These are phyloP conservation scores for Dysdera silvatica DNA, from an alignment of 1,140 invertebrate species.

Conservation along the genomic window DNA sequence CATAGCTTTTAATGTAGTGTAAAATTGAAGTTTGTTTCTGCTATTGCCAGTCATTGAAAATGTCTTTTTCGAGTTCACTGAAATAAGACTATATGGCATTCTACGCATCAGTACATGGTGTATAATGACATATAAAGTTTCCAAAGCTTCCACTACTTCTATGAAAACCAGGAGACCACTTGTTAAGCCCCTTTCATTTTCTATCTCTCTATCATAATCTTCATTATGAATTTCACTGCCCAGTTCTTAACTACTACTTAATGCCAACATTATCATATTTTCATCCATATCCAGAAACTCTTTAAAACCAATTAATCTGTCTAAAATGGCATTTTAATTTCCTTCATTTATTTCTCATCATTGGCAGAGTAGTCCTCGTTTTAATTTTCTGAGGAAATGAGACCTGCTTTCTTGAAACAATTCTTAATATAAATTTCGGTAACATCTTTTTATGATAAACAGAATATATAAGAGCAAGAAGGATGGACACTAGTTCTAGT, in stretches of 20 bases:
- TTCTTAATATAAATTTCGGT: not conserved
- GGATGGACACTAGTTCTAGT: no score
- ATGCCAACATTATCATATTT: not conserved
- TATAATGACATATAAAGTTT: not conserved
- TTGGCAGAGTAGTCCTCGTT: not conserved
- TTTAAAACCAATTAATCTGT: not conserved
- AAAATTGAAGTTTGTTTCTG: not conserved
- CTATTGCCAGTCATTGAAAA: not conserved
- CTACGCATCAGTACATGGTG: not conserved
- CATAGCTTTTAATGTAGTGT: no score
- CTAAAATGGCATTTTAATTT: not conserved
- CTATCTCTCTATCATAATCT: not conserved
- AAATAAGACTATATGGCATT: not conserved
- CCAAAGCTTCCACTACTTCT: not conserved
- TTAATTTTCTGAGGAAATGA: not conserved
- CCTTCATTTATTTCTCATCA: not conserved
- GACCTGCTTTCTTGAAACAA: not conserved
- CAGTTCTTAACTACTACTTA: not conserved
- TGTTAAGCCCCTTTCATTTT: not conserved
- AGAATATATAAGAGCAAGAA: not conserved
- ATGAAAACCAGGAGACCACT: not conserved
- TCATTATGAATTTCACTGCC: not conserved
- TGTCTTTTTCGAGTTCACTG: not conserved
- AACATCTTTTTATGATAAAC: not conserved
- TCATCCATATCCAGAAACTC: not conserved